Conservation (phyloP, 2,797 vertebrate genomes). For the Rhabdophis nuchalis region DNA sequence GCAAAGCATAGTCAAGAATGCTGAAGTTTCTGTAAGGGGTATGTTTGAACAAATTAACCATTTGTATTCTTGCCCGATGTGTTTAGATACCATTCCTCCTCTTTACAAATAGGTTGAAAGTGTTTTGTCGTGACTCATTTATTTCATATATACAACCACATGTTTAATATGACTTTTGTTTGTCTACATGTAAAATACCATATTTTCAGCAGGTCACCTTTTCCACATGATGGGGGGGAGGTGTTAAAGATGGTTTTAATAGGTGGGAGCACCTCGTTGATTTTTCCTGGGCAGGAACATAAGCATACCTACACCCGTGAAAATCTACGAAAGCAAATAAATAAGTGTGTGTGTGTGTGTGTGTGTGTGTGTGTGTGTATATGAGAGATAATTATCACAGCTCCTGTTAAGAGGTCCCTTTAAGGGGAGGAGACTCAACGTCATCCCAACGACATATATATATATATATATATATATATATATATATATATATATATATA, state of each 20-base stretch:
- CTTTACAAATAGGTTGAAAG: neutral
- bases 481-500: no score
- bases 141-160: neutral
- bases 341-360: no score
- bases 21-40: neutral
- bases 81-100: neutral
- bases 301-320: no score
- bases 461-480: no score
- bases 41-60: neutral
- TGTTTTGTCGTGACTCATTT: neutral
- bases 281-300: neutral
- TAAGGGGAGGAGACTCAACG: no score
- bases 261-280: neutral
- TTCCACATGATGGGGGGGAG: no score
- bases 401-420: no score
- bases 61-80: neutral
- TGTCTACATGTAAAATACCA: neutral
- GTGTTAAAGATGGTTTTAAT: conserved; percentile 50
- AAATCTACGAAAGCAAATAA: no score
- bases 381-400: no score
- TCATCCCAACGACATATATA: no score
- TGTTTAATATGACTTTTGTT: neutral
- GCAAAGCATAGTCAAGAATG: neutral
- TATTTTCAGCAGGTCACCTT: conserved; percentile 54
- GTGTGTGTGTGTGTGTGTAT: no score